Base-by-base conservation (phyloP, 2,888 invertebrate genomes). In the Ditylenchus weischeri region DNA sequence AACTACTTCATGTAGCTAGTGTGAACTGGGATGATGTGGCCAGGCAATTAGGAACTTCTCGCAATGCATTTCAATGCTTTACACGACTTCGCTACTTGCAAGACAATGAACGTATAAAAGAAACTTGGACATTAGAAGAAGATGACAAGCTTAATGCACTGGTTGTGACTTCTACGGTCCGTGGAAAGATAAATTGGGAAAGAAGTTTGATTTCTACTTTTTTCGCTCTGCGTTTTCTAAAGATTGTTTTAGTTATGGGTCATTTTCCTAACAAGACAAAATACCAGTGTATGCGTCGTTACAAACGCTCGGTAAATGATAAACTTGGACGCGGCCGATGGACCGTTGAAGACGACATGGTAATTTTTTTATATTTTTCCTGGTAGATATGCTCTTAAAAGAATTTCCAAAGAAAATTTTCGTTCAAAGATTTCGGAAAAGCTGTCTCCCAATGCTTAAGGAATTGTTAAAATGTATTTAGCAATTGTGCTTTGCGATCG, bases 101-200 rank as follows among this genome's bases (percentile, higher is more conserved):
- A 43, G 13, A 8, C 13, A 43, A 43, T 43, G 43, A 43, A 43
- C 43, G 15, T 43, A 43, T 8, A 43, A 43, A 15, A 43, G 43
- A 78, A 58, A 68, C 86, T 71, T 92, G 91, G 89, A 86, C 88
- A 0, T 80, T 84, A 5, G 87, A 88, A 62, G 92, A 93, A 81
- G 89, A 91, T 76, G 85, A 87, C 54, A 86, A 87, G 64, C 84
- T 93, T 7, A 80, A 86, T 47, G 85, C 87, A 64, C 82, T 89
- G 3, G 87, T 91, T 0, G 86, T 88, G 13, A 85, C 84, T 69
- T 87, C 88, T 72, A 87, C 85, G 71, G 85, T 88, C 61, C 90
- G 89, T 19, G 85, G 87, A 68, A 87, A 87, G 57, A 89, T 91
- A 71, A 89, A 90, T 0, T 92, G 91, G 91, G 86, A 87, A 4